phyloP scores from a whole-genome alignment of 2,888 invertebrate species.

The Lasioglossum malachurum region DNA sequence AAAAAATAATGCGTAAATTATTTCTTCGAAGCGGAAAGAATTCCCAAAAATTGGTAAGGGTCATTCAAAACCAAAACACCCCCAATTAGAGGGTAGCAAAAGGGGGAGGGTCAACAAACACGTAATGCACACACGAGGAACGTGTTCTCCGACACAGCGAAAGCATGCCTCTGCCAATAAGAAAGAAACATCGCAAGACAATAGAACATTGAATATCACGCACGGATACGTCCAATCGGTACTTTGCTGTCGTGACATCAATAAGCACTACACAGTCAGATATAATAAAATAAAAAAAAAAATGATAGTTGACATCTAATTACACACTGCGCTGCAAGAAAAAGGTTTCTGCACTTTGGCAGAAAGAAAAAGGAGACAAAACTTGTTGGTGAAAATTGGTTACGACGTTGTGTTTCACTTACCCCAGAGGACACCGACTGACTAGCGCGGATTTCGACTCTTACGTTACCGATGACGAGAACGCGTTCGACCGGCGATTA shows the following conservation, averaged over 20 bases:
- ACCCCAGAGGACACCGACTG: slow-evolving; percentile 43
- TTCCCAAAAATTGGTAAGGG: not conserved
- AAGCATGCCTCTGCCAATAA: slow-evolving; percentile 34
- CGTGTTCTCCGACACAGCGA: not conserved
- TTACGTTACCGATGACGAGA: not conserved
- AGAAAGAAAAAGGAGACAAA: slow-evolving; percentile 12
- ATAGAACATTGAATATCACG: slow-evolving; percentile 10
- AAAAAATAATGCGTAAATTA: no score
- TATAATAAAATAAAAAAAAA: not conserved
- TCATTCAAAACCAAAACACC: not conserved
- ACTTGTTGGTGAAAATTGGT: not conserved
- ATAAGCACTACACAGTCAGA: slow-evolving; percentile 16
- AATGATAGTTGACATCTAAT: not conserved
- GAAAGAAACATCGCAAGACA: not conserved
- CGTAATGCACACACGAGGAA: not conserved
- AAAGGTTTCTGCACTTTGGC: not conserved
- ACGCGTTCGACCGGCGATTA: not conserved
- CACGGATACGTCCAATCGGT: slow-evolving; percentile 25
- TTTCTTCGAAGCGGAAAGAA: not conserved
- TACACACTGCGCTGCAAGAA: slow-evolving; percentile 14
- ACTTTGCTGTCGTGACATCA: slow-evolving; percentile 6
- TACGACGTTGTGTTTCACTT: slow-evolving; percentile 44
- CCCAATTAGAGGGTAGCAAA: not conserved
- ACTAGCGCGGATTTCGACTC: slow-evolving; percentile 2
- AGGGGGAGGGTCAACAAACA: not conserved